phyloP scores from a whole-genome alignment of 1,140 invertebrate species.

The Panulirus ornatus region DNA sequence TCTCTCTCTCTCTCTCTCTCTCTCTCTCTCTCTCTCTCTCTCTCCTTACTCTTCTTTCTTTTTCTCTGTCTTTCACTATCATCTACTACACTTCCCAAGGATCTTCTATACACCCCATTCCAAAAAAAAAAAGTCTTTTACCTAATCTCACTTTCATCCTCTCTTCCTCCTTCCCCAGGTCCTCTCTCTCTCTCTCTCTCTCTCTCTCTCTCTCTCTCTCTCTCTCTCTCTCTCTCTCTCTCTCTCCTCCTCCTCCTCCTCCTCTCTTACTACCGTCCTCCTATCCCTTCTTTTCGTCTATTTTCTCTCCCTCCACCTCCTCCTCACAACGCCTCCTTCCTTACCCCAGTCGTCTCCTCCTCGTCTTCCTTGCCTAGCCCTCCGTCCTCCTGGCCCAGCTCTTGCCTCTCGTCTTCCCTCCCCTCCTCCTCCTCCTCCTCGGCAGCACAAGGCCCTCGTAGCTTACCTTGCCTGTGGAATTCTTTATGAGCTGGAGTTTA shows the following conservation, averaged over 20 bases:
- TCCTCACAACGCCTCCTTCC: neutral
- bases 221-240: neutral
- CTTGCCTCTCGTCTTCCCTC: neutral
- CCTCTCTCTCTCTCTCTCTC: neutral
- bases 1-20: conserved; percentile 7
- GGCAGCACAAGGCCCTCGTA: conserved; percentile 45
- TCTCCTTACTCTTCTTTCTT: neutral
- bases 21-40: neutral
- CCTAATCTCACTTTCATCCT: neutral
- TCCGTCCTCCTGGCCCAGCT: neutral
- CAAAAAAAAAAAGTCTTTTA: too few species aligned
- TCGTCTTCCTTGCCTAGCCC: conserved; percentile 6
- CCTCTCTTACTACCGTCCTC: neutral
- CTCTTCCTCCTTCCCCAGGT: neutral
- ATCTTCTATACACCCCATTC: neutral
- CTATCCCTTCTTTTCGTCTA: neutral
- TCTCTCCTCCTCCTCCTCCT: conserved; percentile 13
- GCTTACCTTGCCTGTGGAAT: conserved; percentile 72
- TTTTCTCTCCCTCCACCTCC: neutral
- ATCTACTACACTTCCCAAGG: neutral
- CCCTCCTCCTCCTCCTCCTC: conserved; percentile 20
- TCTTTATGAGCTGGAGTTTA: conserved; percentile 71
- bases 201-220: neutral
- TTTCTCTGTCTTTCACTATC: neutral
- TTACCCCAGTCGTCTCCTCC: neutral